Percentiles rank a stretch among this genome's conserved stretches.
phyloP scores from a whole-genome alignment of 1,140 invertebrate genomes.

The Temnothorax curvispinosus region DNA sequence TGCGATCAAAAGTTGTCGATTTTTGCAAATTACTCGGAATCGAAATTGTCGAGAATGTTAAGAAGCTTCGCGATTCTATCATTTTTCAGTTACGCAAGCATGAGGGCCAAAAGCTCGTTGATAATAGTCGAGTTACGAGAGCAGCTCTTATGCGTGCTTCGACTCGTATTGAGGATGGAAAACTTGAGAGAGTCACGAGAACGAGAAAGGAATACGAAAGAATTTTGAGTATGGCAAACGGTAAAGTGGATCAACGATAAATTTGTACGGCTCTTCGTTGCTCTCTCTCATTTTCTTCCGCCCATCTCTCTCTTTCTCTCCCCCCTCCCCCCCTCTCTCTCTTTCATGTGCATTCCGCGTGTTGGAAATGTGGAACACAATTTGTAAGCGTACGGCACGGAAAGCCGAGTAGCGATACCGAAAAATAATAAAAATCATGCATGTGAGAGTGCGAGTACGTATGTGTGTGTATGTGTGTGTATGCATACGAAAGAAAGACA shows the following conservation, averaged over 20 bases:
- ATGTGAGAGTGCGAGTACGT: constrained; percentile 50
- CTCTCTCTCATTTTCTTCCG: constrained; percentile 32
- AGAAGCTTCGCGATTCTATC: constrained; percentile 53
- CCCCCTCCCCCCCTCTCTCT: neutral
- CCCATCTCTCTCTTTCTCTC: constrained; percentile 47
- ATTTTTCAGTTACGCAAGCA: neutral
- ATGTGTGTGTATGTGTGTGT: constrained; percentile 1
- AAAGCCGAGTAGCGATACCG: constrained; percentile 38
- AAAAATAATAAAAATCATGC: constrained; percentile 62
- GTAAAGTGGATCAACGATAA: constrained; percentile 39
- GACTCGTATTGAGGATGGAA: constrained; percentile 29
- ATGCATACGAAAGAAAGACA: constrained; percentile 36
- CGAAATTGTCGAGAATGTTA: constrained; percentile 1
- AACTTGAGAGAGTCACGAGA: constrained; percentile 20
- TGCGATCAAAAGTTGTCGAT: neutral
- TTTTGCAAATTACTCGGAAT: neutral
- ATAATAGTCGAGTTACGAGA: neutral
- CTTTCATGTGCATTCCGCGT: constrained; percentile 35
- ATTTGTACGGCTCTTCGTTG: neutral
- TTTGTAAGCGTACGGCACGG: constrained; percentile 29
- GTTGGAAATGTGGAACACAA: constrained; percentile 43
- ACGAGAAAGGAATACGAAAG: neutral
- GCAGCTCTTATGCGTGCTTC: neutral
- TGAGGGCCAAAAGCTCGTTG: constrained; percentile 7
- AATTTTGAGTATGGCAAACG: constrained; percentile 1